These are phyloP conservation scores for Archips xylosteana DNA, from an alignment of 2,888 invertebrate genomes.

Conservation along the genomic window DNA sequence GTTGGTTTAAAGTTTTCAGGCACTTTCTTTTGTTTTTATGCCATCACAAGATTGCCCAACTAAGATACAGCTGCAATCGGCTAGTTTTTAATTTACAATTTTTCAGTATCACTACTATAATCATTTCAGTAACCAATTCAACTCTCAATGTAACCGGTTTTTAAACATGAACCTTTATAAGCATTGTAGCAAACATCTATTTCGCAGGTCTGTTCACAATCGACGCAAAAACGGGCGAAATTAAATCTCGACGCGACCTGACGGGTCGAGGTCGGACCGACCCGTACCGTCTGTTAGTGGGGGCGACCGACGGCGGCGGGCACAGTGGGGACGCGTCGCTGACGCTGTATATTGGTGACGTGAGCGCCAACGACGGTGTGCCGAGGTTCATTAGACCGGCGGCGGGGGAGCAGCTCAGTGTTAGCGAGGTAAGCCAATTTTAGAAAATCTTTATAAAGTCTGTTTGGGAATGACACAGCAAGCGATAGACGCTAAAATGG, in stretches of 20 bases:
- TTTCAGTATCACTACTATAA: no score
- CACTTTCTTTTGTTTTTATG: no score
- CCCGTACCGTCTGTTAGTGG: constrained; percentile 88
- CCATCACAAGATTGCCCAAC: no score
- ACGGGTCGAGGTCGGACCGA: constrained; percentile 92
- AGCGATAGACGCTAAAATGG: constrained; percentile 87
- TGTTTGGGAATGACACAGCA: no score
- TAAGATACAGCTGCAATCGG: no score
- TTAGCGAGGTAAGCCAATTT: constrained; percentile 87
- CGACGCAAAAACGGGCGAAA: constrained; percentile 87
- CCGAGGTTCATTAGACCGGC: constrained; percentile 90
- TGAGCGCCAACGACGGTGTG: constrained; percentile 92
- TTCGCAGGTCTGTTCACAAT: constrained; percentile 88
- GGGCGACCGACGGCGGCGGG: constrained; percentile 90
- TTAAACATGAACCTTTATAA: background rate
- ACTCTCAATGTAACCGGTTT: no score
- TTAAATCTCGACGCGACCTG: constrained; percentile 87
- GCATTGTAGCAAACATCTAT: background rate
- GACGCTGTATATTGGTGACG: constrained; percentile 90
- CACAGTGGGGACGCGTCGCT: constrained; percentile 87
- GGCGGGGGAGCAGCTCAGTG: constrained; percentile 88
- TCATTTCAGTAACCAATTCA: no score
- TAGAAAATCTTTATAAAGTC: background rate
- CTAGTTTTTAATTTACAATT: no score
- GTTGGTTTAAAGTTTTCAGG: no score